Conservation (phyloP, 2,113 vertebrate genomes). For the Bostrychus sinensis region DNA sequence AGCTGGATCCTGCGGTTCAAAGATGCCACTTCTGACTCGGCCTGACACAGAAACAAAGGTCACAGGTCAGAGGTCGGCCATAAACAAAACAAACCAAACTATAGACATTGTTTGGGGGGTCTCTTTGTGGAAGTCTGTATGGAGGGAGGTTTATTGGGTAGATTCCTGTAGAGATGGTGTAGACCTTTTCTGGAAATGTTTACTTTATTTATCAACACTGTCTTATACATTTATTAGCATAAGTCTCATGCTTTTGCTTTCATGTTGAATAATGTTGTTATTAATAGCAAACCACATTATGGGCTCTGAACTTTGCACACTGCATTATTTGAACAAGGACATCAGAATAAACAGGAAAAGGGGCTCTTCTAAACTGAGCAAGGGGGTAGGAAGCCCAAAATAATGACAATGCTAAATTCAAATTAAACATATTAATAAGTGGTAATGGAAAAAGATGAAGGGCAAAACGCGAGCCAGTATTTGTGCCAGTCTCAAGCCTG, state of each 20-base stretch:
- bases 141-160: not conserved
- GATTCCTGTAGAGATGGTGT: not conserved
- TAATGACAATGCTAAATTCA: not conserved
- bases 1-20: slow-evolving; percentile 97
- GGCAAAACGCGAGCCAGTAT: no score
- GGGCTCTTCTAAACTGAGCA: not conserved
- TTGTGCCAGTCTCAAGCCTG: no score
- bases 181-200: not conserved
- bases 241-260: not conserved
- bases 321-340: slow-evolving; percentile 5
- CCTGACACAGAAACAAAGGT: slow-evolving; percentile 72
- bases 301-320: slow-evolving; percentile 45
- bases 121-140: not conserved
- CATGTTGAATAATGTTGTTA: not conserved
- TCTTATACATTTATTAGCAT: not conserved
- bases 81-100: slow-evolving; percentile 16
- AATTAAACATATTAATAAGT: not conserved
- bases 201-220: not conserved
- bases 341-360: slow-evolving; percentile 12
- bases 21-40: slow-evolving; percentile 92
- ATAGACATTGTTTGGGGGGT: not conserved
- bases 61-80: slow-evolving; percentile 47
- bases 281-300: not conserved
- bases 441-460: no score
- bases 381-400: not conserved